Percentiles rank a stretch among this genome's conserved stretches.
These are phyloP conservation scores for Neogale vison DNA, from an alignment of 2,113 vertebrate genomes.

Conservation along the genomic window DNA sequence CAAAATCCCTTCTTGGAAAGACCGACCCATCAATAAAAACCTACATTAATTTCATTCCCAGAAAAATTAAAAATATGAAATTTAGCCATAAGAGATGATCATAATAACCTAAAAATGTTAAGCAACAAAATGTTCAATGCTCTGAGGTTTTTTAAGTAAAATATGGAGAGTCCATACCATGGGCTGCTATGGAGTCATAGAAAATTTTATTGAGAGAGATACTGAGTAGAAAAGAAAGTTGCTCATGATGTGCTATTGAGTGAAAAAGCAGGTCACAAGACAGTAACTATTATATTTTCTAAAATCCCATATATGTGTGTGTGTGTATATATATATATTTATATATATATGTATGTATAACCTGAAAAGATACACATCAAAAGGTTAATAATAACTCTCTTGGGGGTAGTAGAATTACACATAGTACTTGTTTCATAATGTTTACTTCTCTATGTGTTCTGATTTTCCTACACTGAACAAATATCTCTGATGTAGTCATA, in stretches of 20 bases:
- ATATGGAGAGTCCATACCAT: neutral
- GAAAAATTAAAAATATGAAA: conserved; percentile 39
- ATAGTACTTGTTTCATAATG: neutral
- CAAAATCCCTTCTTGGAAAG: neutral
- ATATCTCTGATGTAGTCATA: neutral
- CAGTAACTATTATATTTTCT: neutral
- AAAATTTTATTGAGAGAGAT: neutral
- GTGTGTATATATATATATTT: neutral
- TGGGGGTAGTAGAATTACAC: neutral
- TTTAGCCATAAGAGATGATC: neutral
- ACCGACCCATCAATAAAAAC: conserved; percentile 29
- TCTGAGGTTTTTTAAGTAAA: conserved; percentile 15
- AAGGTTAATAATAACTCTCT: neutral
- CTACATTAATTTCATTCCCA: conserved; percentile 18
- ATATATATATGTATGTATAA: neutral
- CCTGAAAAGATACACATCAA: neutral
- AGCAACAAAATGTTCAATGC: neutral
- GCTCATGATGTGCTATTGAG: neutral
- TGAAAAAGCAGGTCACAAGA: neutral
- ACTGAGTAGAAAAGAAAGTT: neutral
- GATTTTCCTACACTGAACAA: neutral
- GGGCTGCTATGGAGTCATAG: neutral
- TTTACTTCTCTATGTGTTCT: neutral
- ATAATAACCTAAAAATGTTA: neutral
- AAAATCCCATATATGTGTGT: neutral